Conservation (phyloP, 2,113 vertebrate genomes). For the Centropus unirufus region DNA sequence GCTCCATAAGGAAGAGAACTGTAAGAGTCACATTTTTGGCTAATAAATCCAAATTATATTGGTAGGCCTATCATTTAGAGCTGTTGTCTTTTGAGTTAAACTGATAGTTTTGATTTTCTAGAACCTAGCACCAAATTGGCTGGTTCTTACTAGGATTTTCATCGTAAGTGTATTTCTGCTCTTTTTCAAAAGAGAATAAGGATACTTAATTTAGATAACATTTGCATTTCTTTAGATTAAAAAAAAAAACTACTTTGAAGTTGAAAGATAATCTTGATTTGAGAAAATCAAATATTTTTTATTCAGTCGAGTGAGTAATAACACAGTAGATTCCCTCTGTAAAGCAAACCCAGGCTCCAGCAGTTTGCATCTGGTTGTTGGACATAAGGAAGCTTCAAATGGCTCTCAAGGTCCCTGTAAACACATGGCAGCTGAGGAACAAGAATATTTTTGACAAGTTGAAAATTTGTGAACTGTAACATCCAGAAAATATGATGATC, state of each 20-base stretch:
- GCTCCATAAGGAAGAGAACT: not conserved
- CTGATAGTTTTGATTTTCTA: not conserved
- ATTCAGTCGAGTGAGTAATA: not conserved
- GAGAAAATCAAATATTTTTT: not conserved
- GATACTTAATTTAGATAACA: not conserved
- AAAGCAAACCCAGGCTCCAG: not conserved
- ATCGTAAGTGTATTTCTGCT: not conserved
- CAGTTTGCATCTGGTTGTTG: not conserved
- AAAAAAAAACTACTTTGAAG: not conserved
- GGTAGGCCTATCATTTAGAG: not conserved
- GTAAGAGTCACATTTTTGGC: not conserved
- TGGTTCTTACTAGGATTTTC: not conserved
- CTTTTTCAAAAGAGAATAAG: not conserved
- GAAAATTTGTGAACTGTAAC: not conserved
- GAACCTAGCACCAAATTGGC: not conserved
- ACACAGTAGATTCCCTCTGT: not conserved
- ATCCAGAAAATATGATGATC: conserved; percentile 2
- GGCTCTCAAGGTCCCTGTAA: not conserved
- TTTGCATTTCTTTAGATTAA: not conserved
- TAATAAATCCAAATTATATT: not conserved
- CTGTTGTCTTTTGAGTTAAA: not conserved
- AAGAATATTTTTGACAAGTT: not conserved
- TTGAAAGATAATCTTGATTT: not conserved
- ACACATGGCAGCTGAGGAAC: accelerated
- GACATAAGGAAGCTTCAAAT: not conserved